phyloP scores from a whole-genome alignment of 2,113 vertebrate genomes.

The Engraulis encrasicolus region DNA sequence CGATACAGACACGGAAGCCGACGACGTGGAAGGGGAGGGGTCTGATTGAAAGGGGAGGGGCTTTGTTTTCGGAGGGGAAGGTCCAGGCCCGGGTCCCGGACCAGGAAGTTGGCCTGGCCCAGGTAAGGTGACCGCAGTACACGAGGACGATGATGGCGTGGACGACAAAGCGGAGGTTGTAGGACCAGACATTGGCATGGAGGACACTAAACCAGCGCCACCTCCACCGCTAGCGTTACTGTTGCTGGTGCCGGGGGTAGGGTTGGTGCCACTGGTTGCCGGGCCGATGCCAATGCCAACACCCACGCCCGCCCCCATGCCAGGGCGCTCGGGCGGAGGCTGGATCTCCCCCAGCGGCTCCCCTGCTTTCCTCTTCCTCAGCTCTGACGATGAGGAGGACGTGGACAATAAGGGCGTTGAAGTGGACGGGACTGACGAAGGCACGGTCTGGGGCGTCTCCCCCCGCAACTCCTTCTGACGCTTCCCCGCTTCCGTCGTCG shows the following conservation, averaged over 20 bases:
- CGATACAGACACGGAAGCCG: neutral
- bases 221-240: no score
- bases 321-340: constrained; percentile 71
- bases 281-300: constrained; percentile 48
- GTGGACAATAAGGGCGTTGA: no score
- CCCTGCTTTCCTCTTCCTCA: constrained; percentile 87
- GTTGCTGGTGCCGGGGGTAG: no score
- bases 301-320: constrained; percentile 63
- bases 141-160: neutral
- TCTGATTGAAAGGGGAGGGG: constrained; percentile 84
- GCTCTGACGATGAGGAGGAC: constrained; percentile 62
- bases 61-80: constrained; percentile 69
- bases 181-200: neutral
- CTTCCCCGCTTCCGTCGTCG: constrained; percentile 74
- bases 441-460: constrained; percentile 50
- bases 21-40: constrained; percentile 42
- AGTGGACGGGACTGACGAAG: constrained; percentile 10
- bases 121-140: neutral
- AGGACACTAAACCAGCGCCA: neutral
- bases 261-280: constrained; percentile 48
- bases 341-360: constrained; percentile 81
- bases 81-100: constrained; percentile 27
- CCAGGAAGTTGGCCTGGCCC: no score
- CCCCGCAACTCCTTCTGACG: constrained; percentile 79
- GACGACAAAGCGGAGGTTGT: neutral